Evolutionary conservation across 2,797 vertebrate genomes (phyloP).

Genomic region (Phoxinus dragarum): DNA sequence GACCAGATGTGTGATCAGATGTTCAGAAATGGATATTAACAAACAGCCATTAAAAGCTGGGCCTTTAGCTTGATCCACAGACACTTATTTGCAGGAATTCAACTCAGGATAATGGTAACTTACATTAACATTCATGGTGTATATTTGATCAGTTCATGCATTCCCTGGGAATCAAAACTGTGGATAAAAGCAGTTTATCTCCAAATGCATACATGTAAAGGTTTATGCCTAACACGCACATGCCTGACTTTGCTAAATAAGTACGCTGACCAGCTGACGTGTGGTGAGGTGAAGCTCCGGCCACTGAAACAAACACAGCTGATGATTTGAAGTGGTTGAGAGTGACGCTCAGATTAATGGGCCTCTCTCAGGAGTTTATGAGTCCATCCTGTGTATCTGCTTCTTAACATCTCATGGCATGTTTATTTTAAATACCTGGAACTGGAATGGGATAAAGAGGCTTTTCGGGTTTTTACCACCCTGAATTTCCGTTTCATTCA

Average conservation of each 20-base stretch:
- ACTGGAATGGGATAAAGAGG: conserved; percentile 3
- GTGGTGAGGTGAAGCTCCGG: conserved; percentile 4
- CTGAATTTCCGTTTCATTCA: not conserved
- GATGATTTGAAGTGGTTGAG: conserved; percentile 52
- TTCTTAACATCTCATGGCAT: conserved; percentile 48
- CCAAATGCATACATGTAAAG: not conserved
- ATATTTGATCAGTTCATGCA: too few species aligned
- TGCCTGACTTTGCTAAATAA: not conserved
- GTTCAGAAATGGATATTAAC: not conserved
- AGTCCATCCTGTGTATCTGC: conserved; percentile 11
- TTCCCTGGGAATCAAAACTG: not conserved
- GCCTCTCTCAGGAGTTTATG: conserved; percentile 55
- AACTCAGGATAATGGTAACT: not conserved
- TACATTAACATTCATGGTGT: not conserved
- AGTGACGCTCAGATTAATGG: conserved; percentile 46
- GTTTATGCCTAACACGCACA: not conserved
- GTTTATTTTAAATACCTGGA: conserved; percentile 47
- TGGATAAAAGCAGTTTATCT: not conserved
- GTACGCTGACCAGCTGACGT: not conserved
- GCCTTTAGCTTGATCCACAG: not conserved
- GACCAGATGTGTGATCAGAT: not conserved
- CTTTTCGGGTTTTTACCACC: not conserved
- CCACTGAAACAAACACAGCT: conserved; percentile 40
- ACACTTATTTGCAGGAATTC: not conserved
- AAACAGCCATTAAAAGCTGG: not conserved